Evolutionary conservation across 2,888 invertebrate species (phyloP), one percentile per base, ranked within the genome.

Genomic region (Eupithecia subumbrata): DNA sequence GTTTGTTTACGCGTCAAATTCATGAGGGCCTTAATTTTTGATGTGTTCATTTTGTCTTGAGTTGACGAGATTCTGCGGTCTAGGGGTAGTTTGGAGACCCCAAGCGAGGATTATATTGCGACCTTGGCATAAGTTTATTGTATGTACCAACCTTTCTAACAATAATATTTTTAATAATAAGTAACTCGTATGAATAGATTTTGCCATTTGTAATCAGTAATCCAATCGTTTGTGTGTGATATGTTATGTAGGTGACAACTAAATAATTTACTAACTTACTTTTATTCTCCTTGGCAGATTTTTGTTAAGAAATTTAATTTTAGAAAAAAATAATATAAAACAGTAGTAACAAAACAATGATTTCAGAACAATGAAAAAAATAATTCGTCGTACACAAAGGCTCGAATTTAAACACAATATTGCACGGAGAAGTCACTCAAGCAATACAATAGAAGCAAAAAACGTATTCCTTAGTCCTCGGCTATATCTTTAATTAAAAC

Each of bases 1-100:
- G 79, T 78, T 75, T 80, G 79, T 78, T 78, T 76, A 79, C 75
- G 79, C 79, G 76, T 71, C 74, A 76, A 75, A 77, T 79, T 73
- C 64, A 73, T 64, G 71, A 40, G 52, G 71, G 63, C 43, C 70
- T 71, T 75, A 48, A 72, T 69, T 77, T 75, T 77, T 77, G 77
- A 77, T 37, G 71, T 67, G 74, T 72, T 74, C 60, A 73, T 76
- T 76, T 72, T 70, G 72, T 40, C 79, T 79, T 79, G 79, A 43
- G 66, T 64, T 34, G 64, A 64, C 18, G 52, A 64, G 34, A 8
- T 5, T 34, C 18, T 60, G 60, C 12, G 60, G 25, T 25, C 0
- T 14, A 56, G 22, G 3, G 16, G 52, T 9, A n/a, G n/a, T 56
- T 22, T 56, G 52, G n/a, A 8, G 52, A 22, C 4, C n/a, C 22